Evolutionary conservation across 2,113 vertebrate species (phyloP), one percentile per base, ranked within the genome.

Genomic region (Ceuthmochares aereus): DNA sequence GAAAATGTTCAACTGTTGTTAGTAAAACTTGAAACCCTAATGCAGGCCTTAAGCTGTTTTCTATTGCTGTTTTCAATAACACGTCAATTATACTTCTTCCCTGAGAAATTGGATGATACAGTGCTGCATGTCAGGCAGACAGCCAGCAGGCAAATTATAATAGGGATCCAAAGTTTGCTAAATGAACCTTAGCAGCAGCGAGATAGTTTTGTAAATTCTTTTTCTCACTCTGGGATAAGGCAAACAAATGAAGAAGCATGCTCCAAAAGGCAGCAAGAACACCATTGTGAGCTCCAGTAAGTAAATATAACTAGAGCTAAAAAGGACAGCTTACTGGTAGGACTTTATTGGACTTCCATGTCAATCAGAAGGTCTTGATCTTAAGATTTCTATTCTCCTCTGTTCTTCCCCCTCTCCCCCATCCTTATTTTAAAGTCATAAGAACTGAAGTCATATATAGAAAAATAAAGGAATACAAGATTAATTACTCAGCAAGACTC

Each of bases 71-170:
- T 95, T 95, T 87, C 77, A 93, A 58, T 51, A 66, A 37, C 34
- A 42, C 16, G 25, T 54, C 92, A 86, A 45, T 80, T 96, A 69
- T 18, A 26, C 29, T 34, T 83, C 49, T 70, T 88, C 52, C 49
- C 36, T 3, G n/a, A 79, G 63, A 93, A 90, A 54, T 9, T n/a
- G 14, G 23, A 75, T 72, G 77, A 87, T 36, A 34, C 32, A 72
- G 58, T 13, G 36, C 2, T 70, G 40, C 29, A 45, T 17, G 8
- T 56, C 69, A 95, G 62, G 34, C 22, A 91, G 36, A 78, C 51
- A 75, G 59, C 92, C 87, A 84, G 56, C 16, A 91, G 87, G 82
- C 78, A 89, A 78, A 70, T 47, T 51, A 7, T 37, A 75, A 55
- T 8, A 67, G 14, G 74, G 32, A 87, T 64, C 26, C 69, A 81